phyloP scores from a whole-genome alignment of 2,888 invertebrate genomes.

The Copidosoma aretas region DNA sequence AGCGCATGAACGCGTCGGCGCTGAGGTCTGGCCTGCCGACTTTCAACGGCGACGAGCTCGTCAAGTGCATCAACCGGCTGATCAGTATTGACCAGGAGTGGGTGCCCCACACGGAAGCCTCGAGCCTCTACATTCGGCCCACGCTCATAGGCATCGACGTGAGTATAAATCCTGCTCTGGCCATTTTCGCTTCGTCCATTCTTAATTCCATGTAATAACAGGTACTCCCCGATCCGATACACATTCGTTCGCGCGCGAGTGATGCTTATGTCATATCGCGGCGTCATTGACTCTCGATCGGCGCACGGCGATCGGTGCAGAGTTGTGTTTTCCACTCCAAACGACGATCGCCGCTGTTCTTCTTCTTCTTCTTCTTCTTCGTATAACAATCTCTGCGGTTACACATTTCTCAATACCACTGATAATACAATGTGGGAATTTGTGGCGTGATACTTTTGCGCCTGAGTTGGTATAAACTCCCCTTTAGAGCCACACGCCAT shows the following conservation, averaged over 20 bases:
- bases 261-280: too few relatives aligned
- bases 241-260: too few relatives aligned
- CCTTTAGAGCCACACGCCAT: too few relatives aligned
- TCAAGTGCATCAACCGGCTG: constrained; percentile 83
- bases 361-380: too few relatives aligned
- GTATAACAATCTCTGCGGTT: not conserved
- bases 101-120: constrained; percentile 91
- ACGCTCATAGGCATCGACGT: constrained; percentile 97
- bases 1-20: constrained; percentile 88
- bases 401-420: constrained; percentile 49
- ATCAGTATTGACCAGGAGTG: constrained; percentile 94
- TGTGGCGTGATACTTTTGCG: constrained; percentile 35
- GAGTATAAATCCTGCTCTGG: constrained; percentile 59
- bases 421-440: constrained; percentile 46
- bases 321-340: too few relatives aligned
- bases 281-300: too few relatives aligned
- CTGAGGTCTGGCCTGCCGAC: constrained; percentile 84
- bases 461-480: not conserved
- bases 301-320: too few relatives aligned
- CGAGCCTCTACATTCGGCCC: constrained; percentile 94
- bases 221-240: too few relatives aligned
- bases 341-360: too few relatives aligned
- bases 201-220: too few relatives aligned
- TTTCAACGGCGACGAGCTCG: constrained; percentile 86
- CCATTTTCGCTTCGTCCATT: too few relatives aligned